Base-by-base conservation (phyloP, 2,888 invertebrate species). In the Sisyra nigra region DNA sequence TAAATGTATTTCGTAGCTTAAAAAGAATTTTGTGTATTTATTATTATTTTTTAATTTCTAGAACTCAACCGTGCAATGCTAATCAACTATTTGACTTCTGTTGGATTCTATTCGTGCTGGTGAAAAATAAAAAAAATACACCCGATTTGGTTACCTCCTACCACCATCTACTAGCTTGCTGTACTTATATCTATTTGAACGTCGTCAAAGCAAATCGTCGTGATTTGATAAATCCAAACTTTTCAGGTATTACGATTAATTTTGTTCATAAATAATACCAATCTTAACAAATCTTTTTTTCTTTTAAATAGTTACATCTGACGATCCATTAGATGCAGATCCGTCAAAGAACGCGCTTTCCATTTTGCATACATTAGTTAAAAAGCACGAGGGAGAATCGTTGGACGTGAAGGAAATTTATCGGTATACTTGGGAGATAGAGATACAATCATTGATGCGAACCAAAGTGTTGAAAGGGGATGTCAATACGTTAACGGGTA, bases 141-240 rank as follows among this genome's bases (percentile, higher is more conserved):
- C 86, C 92, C 57, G 96, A 97, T 62, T 67, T 98, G 44, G 91
- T 98, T 2, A 91, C 87, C 58, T 93, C 91, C 49, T 92, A 86
- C 58, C 93, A 96, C 63, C 69, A 97, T 39, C 65, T 98, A 40
- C 67, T 94, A 45, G 87, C 89, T 45, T 87, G 91, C 59, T 74
- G 93, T 50, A 96, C 98, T 68, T 76, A 88, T 57, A 76, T 93
- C 43, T 96, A 84, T 63, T 74, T 74, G 46, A 94, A 94, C 66
- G 86, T 87, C 30, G 70, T 89, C 46, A 67, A 84, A 55, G 75
- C 82, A 42, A 77, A 80, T 54, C 69, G 89, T 48, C 74, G 71
- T 54, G 93, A 93, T 61, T 69, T 96, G 46, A 67, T 96, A n/a
- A 93, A 91, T 63, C 72, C 78, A 18, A 70, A 74, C 39, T 91